phyloP scores from a whole-genome alignment of 1,140 invertebrate genomes.

The Neuroterus valhalla region DNA sequence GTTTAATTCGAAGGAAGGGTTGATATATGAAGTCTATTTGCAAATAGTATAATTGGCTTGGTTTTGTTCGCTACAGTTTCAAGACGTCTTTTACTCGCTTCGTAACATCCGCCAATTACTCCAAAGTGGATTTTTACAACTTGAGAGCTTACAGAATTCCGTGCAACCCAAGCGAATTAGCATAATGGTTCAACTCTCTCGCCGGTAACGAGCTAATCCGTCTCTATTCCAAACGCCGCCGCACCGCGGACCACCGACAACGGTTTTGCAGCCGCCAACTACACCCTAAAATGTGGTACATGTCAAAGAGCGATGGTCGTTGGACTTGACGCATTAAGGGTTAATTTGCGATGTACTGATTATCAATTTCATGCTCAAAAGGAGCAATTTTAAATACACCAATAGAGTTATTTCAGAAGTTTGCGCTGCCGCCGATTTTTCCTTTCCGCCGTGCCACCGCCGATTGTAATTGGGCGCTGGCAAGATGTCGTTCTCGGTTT shows the following conservation, averaged over 20 bases:
- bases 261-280: conserved; percentile 14
- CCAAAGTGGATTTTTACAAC: conserved; percentile 11
- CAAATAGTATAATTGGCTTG: conserved; percentile 5
- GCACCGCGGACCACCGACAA: conserved; percentile 14
- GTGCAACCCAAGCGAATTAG: conserved; percentile 52
- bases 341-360: neutral
- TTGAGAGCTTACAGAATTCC: conserved; percentile 18
- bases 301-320: neutral
- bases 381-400: neutral
- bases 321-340: neutral
- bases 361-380: neutral
- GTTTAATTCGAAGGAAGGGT: too few relatives aligned
- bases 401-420: neutral
- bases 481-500: too few relatives aligned
- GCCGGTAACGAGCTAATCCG: conserved; percentile 52
- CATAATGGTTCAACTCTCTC: conserved; percentile 52
- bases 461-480: too few relatives aligned
- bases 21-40: neutral
- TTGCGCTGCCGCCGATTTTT: too few relatives aligned
- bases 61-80: neutral
- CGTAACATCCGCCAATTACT: conserved; percentile 18
- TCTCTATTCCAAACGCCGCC: conserved; percentile 4
- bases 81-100: neutral
- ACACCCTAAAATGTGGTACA: conserved; percentile 10
- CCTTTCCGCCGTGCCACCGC: too few relatives aligned